Evolutionary conservation across 2,113 vertebrate species (phyloP).

Genomic region (Chauna torquata): DNA sequence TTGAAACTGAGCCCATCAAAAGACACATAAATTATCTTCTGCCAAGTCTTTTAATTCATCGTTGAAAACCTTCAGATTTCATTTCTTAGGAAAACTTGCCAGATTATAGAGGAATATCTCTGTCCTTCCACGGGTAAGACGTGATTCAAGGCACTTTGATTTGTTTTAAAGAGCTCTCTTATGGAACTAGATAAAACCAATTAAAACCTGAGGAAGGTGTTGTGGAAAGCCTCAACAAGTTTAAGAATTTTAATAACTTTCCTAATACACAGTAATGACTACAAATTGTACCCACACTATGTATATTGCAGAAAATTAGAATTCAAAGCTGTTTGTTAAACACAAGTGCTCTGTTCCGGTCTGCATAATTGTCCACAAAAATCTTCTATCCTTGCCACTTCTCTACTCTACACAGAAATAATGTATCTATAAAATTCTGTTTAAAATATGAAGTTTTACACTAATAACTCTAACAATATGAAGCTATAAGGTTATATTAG

Average conservation of each 20-base stretch:
- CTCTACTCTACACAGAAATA: slow-evolving; percentile 16
- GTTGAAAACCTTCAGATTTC: neutral
- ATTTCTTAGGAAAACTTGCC: slow-evolving; percentile 19
- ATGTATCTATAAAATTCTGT: slow-evolving; percentile 4
- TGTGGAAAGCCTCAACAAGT: slow-evolving; percentile 77
- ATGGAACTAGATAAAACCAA: slow-evolving; percentile 78
- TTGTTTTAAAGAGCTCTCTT: slow-evolving; percentile 75
- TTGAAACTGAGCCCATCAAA: slow-evolving; percentile 67
- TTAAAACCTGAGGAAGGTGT: slow-evolving; percentile 76
- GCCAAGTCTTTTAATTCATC: slow-evolving; percentile 40
- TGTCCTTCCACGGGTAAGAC: neutral
- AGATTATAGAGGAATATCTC: neutral
- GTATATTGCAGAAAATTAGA: slow-evolving; percentile 75
- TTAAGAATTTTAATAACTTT: slow-evolving; percentile 82
- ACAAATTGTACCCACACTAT: slow-evolving; percentile 77
- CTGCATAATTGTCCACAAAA: slow-evolving; percentile 70
- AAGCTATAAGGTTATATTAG: neutral
- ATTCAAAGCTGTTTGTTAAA: slow-evolving; percentile 79
- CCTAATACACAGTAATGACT: slow-evolving; percentile 77
- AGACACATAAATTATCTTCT: slow-evolving; percentile 55
- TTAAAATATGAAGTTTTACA: slow-evolving; percentile 7
- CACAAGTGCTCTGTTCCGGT: slow-evolving; percentile 50
- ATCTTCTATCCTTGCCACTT: slow-evolving; percentile 54
- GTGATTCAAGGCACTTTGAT: slow-evolving; percentile 59
- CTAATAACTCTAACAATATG: slow-evolving; percentile 1